These are phyloP conservation scores for Drosophila ananassae DNA, from an alignment of 1,140 invertebrate genomes.

Conservation along the genomic window DNA sequence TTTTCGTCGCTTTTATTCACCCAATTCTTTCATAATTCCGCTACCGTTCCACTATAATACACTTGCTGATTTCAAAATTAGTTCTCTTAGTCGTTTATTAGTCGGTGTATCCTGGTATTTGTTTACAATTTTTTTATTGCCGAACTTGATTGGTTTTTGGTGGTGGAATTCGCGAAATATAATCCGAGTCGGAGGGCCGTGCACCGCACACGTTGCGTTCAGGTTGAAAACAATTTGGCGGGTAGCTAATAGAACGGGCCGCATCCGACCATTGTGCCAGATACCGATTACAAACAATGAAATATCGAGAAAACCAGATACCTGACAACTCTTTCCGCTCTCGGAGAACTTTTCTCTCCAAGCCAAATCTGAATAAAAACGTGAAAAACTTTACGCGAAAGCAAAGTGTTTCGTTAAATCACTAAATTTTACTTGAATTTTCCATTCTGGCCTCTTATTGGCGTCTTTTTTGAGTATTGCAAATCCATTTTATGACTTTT, in stretches of 20 bases:
- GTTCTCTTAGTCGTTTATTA: constrained; percentile 21
- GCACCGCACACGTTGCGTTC: constrained; percentile 61
- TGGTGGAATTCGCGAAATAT: constrained; percentile 10
- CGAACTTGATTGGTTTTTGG: constrained; percentile 40
- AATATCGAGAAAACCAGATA: too few species aligned
- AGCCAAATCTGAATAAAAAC: too few species aligned
- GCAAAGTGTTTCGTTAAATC: too few species aligned
- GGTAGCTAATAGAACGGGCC: neutral
- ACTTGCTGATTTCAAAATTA: constrained; percentile 29
- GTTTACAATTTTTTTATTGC: constrained; percentile 42
- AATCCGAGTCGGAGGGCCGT: constrained; percentile 9
- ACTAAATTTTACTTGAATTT: too few species aligned
- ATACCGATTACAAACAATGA: too few species aligned
- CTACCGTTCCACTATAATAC: constrained; percentile 18
- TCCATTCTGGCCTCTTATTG: too few species aligned
- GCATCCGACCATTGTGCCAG: too few species aligned
- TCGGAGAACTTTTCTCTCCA: too few species aligned
- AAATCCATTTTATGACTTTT: too few species aligned
- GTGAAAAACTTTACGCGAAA: constrained; percentile 4
- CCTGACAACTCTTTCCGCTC: too few species aligned
- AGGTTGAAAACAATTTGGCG: constrained; percentile 6
- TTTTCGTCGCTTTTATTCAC: constrained; percentile 42
- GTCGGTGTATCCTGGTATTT: constrained; percentile 25
- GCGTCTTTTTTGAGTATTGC: too few species aligned
- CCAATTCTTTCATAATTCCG: constrained; percentile 71